Percentiles rank a stretch among this genome's conserved stretches.
phyloP scores from a whole-genome alignment of 2,797 vertebrate species.

The Loris lydekkerianus region DNA sequence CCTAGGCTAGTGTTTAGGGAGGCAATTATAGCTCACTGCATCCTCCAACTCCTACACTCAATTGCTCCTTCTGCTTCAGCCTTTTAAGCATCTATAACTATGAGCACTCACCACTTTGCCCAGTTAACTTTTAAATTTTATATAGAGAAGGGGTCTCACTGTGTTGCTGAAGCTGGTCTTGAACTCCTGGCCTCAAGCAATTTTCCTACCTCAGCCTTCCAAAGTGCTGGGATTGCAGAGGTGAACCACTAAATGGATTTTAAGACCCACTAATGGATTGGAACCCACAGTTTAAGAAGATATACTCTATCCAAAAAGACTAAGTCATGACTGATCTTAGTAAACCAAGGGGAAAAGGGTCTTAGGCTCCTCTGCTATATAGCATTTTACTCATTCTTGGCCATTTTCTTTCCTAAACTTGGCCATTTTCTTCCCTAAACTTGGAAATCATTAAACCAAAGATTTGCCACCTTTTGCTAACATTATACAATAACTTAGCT shows the following conservation, averaged over 20 bases:
- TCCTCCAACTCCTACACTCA: not conserved
- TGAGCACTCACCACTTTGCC: not conserved
- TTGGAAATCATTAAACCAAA: not conserved
- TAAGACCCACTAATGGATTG: not conserved
- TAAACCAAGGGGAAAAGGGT: not conserved
- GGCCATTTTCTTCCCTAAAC: slow-evolving; percentile 23
- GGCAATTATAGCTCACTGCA: not conserved
- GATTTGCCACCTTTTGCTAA: slow-evolving; percentile 21
- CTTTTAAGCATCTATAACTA: not conserved
- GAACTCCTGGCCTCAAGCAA: not conserved
- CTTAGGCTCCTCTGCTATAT: not conserved
- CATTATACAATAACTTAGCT: not conserved
- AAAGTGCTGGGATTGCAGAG: not conserved
- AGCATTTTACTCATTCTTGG: not conserved
- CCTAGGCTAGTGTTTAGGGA: not conserved
- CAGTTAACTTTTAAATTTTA: not conserved
- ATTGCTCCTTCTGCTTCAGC: not conserved
- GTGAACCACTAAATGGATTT: not conserved
- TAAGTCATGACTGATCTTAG: not conserved
- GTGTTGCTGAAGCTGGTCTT: not conserved
- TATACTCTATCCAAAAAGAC: not conserved
- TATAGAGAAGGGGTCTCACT: not conserved
- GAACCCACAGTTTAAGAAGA: not conserved
- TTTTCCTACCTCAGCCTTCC: not conserved
- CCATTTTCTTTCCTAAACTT: slow-evolving; percentile 28